These are phyloP conservation scores for human (Homo sapiens) DNA, from an alignment of 2,113 vertebrate genomes.

Conservation along the genomic window DNA sequence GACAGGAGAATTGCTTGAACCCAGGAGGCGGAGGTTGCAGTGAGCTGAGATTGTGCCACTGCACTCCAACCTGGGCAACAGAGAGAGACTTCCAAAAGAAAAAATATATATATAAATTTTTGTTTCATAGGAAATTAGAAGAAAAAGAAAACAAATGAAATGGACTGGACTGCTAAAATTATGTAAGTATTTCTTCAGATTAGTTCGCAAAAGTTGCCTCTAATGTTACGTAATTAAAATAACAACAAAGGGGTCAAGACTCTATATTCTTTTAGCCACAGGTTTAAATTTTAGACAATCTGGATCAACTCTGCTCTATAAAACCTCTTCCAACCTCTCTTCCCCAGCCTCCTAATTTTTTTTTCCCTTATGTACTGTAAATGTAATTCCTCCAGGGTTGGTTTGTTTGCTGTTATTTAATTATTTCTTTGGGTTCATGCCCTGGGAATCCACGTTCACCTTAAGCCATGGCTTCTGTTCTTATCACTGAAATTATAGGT, in stretches of 20 bases:
- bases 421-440: background rate
- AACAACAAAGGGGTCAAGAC: accelerated
- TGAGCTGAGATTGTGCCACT: accelerated
- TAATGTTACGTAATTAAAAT: background rate
- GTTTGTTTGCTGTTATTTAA: background rate
- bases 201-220: background rate
- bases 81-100: too few species aligned
- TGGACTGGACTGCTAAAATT: background rate
- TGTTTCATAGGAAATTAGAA: background rate
- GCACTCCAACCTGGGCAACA: too few species aligned
- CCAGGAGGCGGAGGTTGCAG: too few species aligned
- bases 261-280: background rate
- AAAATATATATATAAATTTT: background rate
- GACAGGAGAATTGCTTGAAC: too few species aligned
- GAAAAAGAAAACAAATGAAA: background rate
- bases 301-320: background rate
- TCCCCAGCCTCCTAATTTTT: background rate
- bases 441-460: background rate
- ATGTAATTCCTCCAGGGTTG: background rate
- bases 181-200: background rate
- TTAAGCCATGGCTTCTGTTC: background rate
- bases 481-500: background rate
- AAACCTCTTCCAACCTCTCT: background rate
- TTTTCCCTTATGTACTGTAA: accelerated
- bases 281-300: background rate